Evolutionary conservation across 2,113 vertebrate species (phyloP), one percentile per base, ranked within the genome.

Genomic region (Xyrauchen texanus): DNA sequence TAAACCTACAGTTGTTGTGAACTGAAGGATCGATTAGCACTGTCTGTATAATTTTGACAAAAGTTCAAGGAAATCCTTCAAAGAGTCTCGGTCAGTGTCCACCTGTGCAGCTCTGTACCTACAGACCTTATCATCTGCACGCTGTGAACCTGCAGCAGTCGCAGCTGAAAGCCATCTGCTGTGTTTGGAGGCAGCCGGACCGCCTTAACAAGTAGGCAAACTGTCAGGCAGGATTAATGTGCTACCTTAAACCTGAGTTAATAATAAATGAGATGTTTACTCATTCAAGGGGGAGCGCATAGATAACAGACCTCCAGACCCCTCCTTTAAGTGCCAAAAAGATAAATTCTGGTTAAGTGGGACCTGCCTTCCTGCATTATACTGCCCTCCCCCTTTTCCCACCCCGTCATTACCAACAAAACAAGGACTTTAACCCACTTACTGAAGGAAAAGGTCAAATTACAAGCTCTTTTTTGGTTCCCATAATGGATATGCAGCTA

Each of bases 251-350:
- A 93, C 92, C 91, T 92, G 91, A 94, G 93, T 94, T 93, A 93
- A 94, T 94, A 94, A 94, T 94, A 93, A 94, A 94, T 94, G 91
- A 91, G 89, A 90, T 94, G 93, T 93, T 94, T 94, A 93, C 91
- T 92, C 90, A 89, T 93, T 93, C 88, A 90, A 90, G 91, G 90
- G 91, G 92, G 90, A 93, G 91, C 90, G 91, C 92, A 93, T 92
- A 92, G 92, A 94, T 94, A 94, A 94, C 91, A 80, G 89, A 82
- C 77, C 89, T 90, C 88, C 91, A 88, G 90, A 88, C 88, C 91
- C 90, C 92, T 91, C 92, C 92, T 91, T 89, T 90, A 89, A 89
- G 90, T 92, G 93, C 90, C 92, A 92, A 91, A 93, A 91, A 93
- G 91, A 94, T 93, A 91, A 92, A 93, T 94, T 93, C 92, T 93